Evolutionary conservation across 2,113 vertebrate species (phyloP), one percentile per base, ranked within the genome.

Genomic region (Pygathrix nemaeus): DNA sequence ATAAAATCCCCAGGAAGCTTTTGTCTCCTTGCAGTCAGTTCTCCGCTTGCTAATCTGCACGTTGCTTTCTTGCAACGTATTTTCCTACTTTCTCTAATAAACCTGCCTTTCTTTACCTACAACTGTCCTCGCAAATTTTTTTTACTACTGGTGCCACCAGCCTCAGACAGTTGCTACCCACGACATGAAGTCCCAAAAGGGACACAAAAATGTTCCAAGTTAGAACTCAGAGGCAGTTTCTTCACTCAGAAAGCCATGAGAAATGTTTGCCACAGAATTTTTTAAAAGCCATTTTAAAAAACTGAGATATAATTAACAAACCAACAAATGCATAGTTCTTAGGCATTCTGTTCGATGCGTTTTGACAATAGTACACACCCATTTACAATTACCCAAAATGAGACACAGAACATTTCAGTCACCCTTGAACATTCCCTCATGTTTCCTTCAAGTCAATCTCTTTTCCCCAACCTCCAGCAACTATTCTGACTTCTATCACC

Each of bases 381-480:
- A 64, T 3, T 23, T 25, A 76, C 16, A 30, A 88, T 18, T 61
- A 94, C 40, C 52, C 38, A 38, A 90, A 94, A 70, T 17, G 76
- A 91, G 68, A 93, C 13, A 88, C 0, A 72, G 3, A 75, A 83
- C 12, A 84, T 80, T 91, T 96, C n/a, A 23, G 66, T 45, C 18
- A 38, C 6, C 3, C 38, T 21, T 14, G 35, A 57, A 96, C 35
- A 27, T 43, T 43, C 21, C 5, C 43, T 76, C 27, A 21, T 2
- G 8, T 52, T 66, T 76, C 10, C 81, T 78, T 93, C 38, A 35
- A 57, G 48, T 93, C 82, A 93, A 17, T 91, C 61, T 97, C 93
- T 75, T 78, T 9, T 40, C 40, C 18, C 27, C 8, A 76, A 14
- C 13, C 11, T 90, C 40, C 14, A 92, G 40, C 48, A 91, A 80